phyloP scores from a whole-genome alignment of 2,797 vertebrate genomes.

The Micropoecilia bifurca region DNA sequence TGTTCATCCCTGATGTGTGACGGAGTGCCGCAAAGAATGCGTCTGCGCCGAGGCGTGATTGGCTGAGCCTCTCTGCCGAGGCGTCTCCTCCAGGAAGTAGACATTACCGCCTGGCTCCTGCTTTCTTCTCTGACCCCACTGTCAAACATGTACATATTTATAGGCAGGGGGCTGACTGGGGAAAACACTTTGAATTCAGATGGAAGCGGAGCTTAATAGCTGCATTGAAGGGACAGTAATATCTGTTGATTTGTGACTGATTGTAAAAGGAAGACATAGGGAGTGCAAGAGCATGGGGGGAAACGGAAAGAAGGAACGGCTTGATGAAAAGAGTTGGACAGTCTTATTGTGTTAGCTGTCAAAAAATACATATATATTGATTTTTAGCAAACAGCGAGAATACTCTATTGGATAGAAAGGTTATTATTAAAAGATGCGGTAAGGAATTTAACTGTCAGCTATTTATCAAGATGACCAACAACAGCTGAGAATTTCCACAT shows the following conservation, averaged over 20 bases:
- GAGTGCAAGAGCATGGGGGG: slow-evolving; percentile 41
- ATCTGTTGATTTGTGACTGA: slow-evolving; percentile 73
- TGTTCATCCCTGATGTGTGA: slow-evolving; percentile 76
- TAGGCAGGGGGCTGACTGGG: slow-evolving; percentile 51
- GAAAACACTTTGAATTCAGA: slow-evolving; percentile 72
- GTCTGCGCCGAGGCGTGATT: slow-evolving; percentile 69
- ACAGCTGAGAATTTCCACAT: slow-evolving; percentile 26
- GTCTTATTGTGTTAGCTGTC: slow-evolving; percentile 12
- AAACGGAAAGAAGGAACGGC: slow-evolving; percentile 21
- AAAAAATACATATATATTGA: not conserved
- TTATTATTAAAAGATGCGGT: not conserved
- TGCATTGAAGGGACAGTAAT: slow-evolving; percentile 75
- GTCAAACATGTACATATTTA: slow-evolving; percentile 84
- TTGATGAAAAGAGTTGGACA: slow-evolving; percentile 34
- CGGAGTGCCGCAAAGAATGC: slow-evolving; percentile 63
- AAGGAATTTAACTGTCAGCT: slow-evolving; percentile 13
- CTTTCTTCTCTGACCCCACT: slow-evolving; percentile 68
- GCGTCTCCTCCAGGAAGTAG: slow-evolving; percentile 67
- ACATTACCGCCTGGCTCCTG: slow-evolving; percentile 62
- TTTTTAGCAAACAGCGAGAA: slow-evolving; percentile 2
- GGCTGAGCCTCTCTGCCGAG: slow-evolving; percentile 46
- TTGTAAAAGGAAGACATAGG: slow-evolving; percentile 52
- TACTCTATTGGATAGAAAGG: not conserved
- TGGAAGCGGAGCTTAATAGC: slow-evolving; percentile 71
- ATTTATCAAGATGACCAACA: slow-evolving; percentile 22